Evolutionary conservation across 1,140 invertebrate species (phyloP).

Genomic region (Microvelia longipes): DNA sequence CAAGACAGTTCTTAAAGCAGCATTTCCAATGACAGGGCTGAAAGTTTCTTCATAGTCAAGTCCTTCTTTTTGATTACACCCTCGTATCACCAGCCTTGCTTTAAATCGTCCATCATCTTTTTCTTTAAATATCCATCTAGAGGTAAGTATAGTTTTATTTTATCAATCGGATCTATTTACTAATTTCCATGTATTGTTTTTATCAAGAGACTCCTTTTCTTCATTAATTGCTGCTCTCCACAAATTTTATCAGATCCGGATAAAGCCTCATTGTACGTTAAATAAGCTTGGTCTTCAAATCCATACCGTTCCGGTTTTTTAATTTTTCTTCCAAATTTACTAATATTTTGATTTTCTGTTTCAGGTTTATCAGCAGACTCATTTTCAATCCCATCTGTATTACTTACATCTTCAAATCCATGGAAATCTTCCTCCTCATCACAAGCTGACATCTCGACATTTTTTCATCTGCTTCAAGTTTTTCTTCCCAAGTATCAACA

Average conservation of each 20-base stretch:
- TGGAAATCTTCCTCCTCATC: too few relatives aligned
- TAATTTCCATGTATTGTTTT: slow-evolving; percentile 16
- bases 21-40: slow-evolving; percentile 26
- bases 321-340: too few relatives aligned
- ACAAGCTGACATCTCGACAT: too few relatives aligned
- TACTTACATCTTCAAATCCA: too few relatives aligned
- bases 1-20: slow-evolving; percentile 30
- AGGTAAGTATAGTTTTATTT: slow-evolving; percentile 9
- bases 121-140: slow-evolving; percentile 15
- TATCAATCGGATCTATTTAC: not conserved
- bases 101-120: slow-evolving; percentile 21
- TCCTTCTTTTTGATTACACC: slow-evolving; percentile 24
- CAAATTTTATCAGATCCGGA: not conserved
- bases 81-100: slow-evolving; percentile 30
- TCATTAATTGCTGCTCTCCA: not conserved
- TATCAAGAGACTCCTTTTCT: not conserved
- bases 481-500: too few relatives aligned
- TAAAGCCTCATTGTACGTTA: not conserved
- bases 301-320: too few relatives aligned
- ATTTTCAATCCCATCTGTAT: too few relatives aligned
- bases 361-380: too few relatives aligned
- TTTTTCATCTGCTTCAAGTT: too few relatives aligned
- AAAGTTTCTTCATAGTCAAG: slow-evolving; percentile 27
- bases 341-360: too few relatives aligned
- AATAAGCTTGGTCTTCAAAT: not conserved